phyloP scores from a whole-genome alignment of 2,113 vertebrate species.

The Gila orcuttii region DNA sequence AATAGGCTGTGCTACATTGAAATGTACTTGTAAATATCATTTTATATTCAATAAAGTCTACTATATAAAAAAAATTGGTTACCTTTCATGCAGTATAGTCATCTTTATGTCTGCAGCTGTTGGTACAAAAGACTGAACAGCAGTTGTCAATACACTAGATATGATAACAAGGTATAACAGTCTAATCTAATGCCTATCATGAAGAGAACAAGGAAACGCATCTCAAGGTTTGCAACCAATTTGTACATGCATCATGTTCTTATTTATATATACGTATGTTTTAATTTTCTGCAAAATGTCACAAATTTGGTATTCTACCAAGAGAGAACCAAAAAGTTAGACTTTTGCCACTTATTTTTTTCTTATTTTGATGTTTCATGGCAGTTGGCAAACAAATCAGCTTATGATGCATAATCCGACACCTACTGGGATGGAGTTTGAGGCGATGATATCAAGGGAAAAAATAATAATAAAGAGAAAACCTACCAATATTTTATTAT shows the following conservation, averaged over 20 bases:
- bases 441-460: too few species aligned
- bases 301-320: slow-evolving; percentile 53
- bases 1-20: background rate
- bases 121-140: background rate
- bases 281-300: background rate
- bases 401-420: background rate
- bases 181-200: background rate
- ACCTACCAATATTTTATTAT: too few species aligned
- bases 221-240: background rate
- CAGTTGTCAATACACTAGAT: background rate
- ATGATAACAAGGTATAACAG: background rate
- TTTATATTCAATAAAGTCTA: slow-evolving; percentile 14
- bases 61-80: background rate
- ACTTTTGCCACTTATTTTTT: too few species aligned
- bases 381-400: too few species aligned
- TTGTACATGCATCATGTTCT: background rate
- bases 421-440: background rate
- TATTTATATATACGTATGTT: background rate
- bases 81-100: background rate
- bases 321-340: slow-evolving; percentile 66
- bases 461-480: too few species aligned
- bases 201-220: background rate
- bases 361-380: too few species aligned
- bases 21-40: background rate
- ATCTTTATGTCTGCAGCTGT: background rate